Evolutionary conservation across 2,888 invertebrate genomes (phyloP).

Genomic region (Crioceris asparagi): DNA sequence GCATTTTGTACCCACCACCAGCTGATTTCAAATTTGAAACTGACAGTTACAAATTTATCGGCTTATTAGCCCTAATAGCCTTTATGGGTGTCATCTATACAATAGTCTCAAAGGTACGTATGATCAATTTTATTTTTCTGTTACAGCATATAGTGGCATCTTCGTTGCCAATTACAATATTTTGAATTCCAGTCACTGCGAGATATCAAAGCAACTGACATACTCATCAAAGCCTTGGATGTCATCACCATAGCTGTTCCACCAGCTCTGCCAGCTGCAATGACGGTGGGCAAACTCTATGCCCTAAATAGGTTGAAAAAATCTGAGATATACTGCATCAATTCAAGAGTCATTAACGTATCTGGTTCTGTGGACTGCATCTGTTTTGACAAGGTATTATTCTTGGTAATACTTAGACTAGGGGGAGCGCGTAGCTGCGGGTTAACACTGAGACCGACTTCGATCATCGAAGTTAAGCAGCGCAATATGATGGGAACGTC

Average conservation of each 20-base stretch:
- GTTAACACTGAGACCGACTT: too few species aligned
- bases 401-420: background rate
- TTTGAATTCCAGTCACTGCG: slow-evolving; percentile 45
- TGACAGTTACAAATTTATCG: slow-evolving; percentile 86
- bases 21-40: slow-evolving; percentile 93
- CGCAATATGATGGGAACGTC: background rate
- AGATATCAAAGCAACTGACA: slow-evolving; percentile 49
- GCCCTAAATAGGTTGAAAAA: slow-evolving; percentile 73
- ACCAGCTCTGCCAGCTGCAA: slow-evolving; percentile 90
- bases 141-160: too few species aligned
- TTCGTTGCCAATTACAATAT: background rate
- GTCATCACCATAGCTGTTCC: slow-evolving; percentile 91
- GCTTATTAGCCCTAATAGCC: slow-evolving; percentile 69
- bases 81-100: slow-evolving; percentile 78
- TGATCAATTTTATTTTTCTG: too few species aligned
- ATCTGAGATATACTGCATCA: slow-evolving; percentile 78
- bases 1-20: slow-evolving; percentile 90
- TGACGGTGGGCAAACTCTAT: slow-evolving; percentile 91
- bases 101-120: slow-evolving; percentile 66
- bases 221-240: slow-evolving; percentile 75
- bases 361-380: slow-evolving; percentile 82
- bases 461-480: too few species aligned
- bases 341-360: slow-evolving; percentile 87
- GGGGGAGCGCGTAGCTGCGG: too few species aligned
- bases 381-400: slow-evolving; percentile 76